Conservation (phyloP, 1,140 invertebrate genomes). For the Hydropsyche tenuis region DNA sequence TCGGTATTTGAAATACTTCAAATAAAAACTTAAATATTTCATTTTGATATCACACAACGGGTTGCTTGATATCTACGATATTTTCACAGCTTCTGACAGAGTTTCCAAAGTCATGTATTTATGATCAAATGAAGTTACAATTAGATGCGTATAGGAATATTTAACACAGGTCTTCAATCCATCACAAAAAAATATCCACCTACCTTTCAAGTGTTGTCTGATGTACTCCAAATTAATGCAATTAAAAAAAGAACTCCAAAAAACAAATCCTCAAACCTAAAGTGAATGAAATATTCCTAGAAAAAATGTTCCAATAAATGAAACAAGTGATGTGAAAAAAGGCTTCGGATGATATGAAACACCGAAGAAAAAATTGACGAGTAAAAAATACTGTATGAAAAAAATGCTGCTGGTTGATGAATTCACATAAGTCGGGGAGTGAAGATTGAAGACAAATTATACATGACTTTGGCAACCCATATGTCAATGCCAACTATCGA, state of each 20-base stretch:
- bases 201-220: too few relatives aligned
- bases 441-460: not conserved
- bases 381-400: too few relatives aligned
- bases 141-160: not conserved
- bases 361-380: too few relatives aligned
- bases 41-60: conserved; percentile 19
- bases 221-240: too few relatives aligned
- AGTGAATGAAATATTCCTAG: too few relatives aligned
- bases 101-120: conserved; percentile 2
- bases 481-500: not conserved
- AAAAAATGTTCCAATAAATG: too few relatives aligned
- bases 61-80: conserved; percentile 4
- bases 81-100: not conserved
- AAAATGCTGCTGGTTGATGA: too few relatives aligned
- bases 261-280: too few relatives aligned
- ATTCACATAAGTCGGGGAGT: not conserved
- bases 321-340: too few relatives aligned
- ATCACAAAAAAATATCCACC: conserved; percentile 24
- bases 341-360: too few relatives aligned
- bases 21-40: conserved; percentile 28
- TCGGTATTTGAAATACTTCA: not conserved
- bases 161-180: conserved; percentile 19
- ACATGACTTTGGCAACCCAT: too few relatives aligned
- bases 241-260: too few relatives aligned
- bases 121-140: not conserved